A percentile compares a stretch with the other conserved stretches of the same genome.
Evolutionary conservation across 1,140 invertebrate species (phyloP).

Genomic region (Fopius arisanus): DNA sequence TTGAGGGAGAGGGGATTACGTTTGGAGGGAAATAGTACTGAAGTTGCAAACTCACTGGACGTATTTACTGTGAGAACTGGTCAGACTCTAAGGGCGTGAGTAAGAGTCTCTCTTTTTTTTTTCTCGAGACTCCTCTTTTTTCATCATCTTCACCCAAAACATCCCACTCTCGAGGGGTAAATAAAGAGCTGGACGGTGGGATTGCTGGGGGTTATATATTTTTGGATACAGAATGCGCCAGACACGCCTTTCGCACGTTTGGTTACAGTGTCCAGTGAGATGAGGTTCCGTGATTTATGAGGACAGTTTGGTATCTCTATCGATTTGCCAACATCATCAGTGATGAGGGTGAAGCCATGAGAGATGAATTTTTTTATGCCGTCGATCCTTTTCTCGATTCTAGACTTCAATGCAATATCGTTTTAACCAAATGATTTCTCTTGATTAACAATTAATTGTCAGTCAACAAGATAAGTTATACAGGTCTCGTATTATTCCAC

Average conservation of each 20-base stretch:
- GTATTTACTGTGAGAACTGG: slow-evolving; percentile 65
- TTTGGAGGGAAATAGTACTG: slow-evolving; percentile 50
- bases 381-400: neutral
- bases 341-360: neutral
- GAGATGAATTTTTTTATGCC: neutral
- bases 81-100: slow-evolving; percentile 45
- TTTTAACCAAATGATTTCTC: too few relatives aligned
- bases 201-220: slow-evolving; percentile 12
- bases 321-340: slow-evolving; percentile 10
- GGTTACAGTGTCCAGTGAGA: slow-evolving; percentile 31
- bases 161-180: slow-evolving; percentile 37
- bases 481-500: too few relatives aligned
- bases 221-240: slow-evolving; percentile 8
- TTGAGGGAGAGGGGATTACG: slow-evolving; percentile 20
- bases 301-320: slow-evolving; percentile 12
- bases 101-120: neutral
- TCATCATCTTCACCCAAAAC: neutral
- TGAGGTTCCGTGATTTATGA: slow-evolving; percentile 45
- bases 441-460: too few relatives aligned
- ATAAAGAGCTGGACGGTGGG: slow-evolving; percentile 35
- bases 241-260: slow-evolving; percentile 51
- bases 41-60: slow-evolving; percentile 63
- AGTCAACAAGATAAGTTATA: too few relatives aligned
- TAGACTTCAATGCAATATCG: too few relatives aligned
- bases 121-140: neutral